Base-by-base conservation (phyloP, 1,140 invertebrate genomes). In the Leptonema lineaticorne region DNA sequence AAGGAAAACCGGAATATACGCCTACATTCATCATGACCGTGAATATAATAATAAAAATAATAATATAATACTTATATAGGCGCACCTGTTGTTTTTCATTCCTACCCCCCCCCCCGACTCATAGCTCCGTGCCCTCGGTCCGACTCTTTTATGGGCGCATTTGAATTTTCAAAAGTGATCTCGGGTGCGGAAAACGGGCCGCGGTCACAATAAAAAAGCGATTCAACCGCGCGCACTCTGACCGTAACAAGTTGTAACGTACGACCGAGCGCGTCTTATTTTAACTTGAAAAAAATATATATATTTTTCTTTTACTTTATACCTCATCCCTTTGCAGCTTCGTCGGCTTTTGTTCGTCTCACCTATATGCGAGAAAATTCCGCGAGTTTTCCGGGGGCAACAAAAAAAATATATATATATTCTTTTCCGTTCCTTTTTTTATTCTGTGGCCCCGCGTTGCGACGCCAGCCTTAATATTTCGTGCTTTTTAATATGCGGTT, bases 21-120 rank as follows among this genome's bases (percentile, higher is more conserved):
- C 27, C 37, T 16, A 63, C 67, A 71, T 71, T 71, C 68, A 71
- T 71, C 69, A 53, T 22, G 22, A 24, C 8, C 22, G 22, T 11
- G 22, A 50, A 72, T 72, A 70, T 73, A 70, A 73, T 73, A n/a
- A n/a, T n/a, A n/a, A n/a, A n/a, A n/a, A n/a, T n/a, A n/a, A n/a
- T n/a, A n/a, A n/a, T n/a, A n/a, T n/a, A n/a, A n/a, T n/a, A n/a
- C n/a, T n/a, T n/a, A n/a, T n/a, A n/a, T 70, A 73, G 67, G 60
- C 64, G 65, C 72, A 74, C 72, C 69, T 74, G 72, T 69, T 73
- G 72, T 71, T 62, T 70, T 65, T 27, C n/a, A n/a, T n/a, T n/a
- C n/a, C n/a, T n/a, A n/a, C n/a, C n/a, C n/a, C n/a, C n/a, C n/a
- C n/a, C n/a, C n/a, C n/a, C n/a, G n/a, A n/a, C n/a, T n/a, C n/a